These are phyloP conservation scores for Notodromas monacha DNA, from an alignment of 2,888 invertebrate genomes.

Conservation along the genomic window DNA sequence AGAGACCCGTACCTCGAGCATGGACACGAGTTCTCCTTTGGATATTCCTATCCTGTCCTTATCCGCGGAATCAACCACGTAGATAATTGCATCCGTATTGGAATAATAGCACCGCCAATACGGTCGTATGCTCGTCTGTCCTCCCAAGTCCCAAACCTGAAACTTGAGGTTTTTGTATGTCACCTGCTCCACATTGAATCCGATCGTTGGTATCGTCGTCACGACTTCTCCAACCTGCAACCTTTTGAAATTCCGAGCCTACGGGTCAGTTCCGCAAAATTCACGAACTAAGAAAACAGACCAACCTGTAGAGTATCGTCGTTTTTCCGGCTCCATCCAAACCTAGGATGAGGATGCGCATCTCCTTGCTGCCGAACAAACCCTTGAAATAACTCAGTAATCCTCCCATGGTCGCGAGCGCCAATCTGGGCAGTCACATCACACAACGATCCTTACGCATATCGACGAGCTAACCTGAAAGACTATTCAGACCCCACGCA, in stretches of 20 bases:
- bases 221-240: slow-evolving; percentile 95
- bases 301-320: slow-evolving; percentile 61
- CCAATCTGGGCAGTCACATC: too few relatives aligned
- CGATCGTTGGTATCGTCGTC: slow-evolving; percentile 91
- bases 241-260: slow-evolving; percentile 15
- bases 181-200: slow-evolving; percentile 96
- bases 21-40: slow-evolving; percentile 83
- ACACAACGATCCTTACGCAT: too few relatives aligned
- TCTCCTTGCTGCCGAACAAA: slow-evolving; percentile 25
- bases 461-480: too few relatives aligned
- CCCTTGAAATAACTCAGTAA: slow-evolving; percentile 83
- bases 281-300: background rate
- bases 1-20: slow-evolving; percentile 44
- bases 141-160: slow-evolving; percentile 93
- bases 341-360: slow-evolving; percentile 23
- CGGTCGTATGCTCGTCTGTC: slow-evolving; percentile 95
- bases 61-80: slow-evolving; percentile 96
- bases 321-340: slow-evolving; percentile 37
- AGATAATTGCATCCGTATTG: slow-evolving; percentile 98
- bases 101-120: slow-evolving; percentile 99
- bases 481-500: too few relatives aligned
- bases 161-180: slow-evolving; percentile 96
- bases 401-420: too few relatives aligned
- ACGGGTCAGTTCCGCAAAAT: background rate
- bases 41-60: slow-evolving; percentile 94